Evolutionary conservation across 1,140 invertebrate genomes (phyloP).

Genomic region (Augochlora pura): DNA sequence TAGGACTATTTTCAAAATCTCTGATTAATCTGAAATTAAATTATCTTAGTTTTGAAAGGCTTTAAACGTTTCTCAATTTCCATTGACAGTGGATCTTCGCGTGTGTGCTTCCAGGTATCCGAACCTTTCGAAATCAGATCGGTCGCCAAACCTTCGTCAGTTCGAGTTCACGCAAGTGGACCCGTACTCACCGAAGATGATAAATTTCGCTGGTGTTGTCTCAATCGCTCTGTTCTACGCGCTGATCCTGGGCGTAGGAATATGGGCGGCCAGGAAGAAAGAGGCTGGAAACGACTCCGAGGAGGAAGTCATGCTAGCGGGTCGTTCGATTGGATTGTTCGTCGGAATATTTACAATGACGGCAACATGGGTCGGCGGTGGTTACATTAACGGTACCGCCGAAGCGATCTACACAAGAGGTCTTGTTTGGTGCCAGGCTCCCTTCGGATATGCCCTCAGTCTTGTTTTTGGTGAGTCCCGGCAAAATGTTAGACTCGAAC

Average conservation of each 20-base stretch:
- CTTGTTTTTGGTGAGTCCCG: slow-evolving; percentile 91
- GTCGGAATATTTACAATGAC: slow-evolving; percentile 99
- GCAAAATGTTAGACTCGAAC: too few species aligned
- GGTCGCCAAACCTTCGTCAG: slow-evolving; percentile 72
- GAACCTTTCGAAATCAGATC: slow-evolving; percentile 73
- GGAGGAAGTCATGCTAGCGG: slow-evolving; percentile 98
- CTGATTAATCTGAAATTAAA: too few species aligned
- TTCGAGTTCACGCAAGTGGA: slow-evolving; percentile 75
- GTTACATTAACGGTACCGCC: slow-evolving; percentile 99
- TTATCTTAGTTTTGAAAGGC: too few species aligned
- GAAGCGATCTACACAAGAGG: slow-evolving; percentile 96
- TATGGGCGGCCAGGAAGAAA: slow-evolving; percentile 97
- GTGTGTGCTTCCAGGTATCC: slow-evolving; percentile 67
- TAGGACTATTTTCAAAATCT: too few species aligned
- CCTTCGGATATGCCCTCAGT: slow-evolving; percentile 97
- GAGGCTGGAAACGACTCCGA: slow-evolving; percentile 91
- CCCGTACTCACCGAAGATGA: slow-evolving; percentile 84
- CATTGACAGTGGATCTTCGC: background rate
- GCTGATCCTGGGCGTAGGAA: slow-evolving; percentile 94
- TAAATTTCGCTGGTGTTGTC: slow-evolving; percentile 94
- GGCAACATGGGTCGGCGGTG: slow-evolving; percentile 99
- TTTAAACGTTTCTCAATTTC: too few species aligned
- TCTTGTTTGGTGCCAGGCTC: slow-evolving; percentile 97
- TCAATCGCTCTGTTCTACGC: slow-evolving; percentile 97
- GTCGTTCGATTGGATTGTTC: slow-evolving; percentile 96